Base-by-base conservation (phyloP, 2,888 invertebrate genomes). In the Sipha maydis region DNA sequence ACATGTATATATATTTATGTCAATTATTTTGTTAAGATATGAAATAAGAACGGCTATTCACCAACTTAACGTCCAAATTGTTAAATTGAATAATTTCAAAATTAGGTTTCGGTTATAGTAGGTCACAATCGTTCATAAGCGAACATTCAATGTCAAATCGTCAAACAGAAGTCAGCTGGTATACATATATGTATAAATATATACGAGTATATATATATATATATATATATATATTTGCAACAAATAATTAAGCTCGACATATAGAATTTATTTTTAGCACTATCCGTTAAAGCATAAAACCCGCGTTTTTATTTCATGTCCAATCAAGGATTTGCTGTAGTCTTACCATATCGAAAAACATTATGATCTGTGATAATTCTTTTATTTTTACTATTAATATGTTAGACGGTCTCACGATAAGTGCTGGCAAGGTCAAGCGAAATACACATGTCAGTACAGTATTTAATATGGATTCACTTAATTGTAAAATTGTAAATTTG, bases 251-350 rank as follows among this genome's bases (percentile, higher is more conserved):
- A 76, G 76, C 76, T 76, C 76, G 41, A 3, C n/a, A n/a, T n/a
- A 9, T n/a, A 48, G 76, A 76, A 76, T 41, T 82, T 48, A 21
- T 69, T 82, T 69, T 82, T 28, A 67, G 38, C 14, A 41, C 69
- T 69, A 48, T 69, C 28, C 69, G 41, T 41, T 73, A 48, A 38
- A 75, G 34, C 4, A 34, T n/a, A 38, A 73, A 54, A 83, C 54
- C 48, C 11, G 48, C 34, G 56, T 73, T 75, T 83, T 71, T 83
- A 38, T 75, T 83, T 38, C 56, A 75, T 38, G 73, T 75, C 83
- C 75, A 75, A 83, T 83, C 83, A 83, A 83, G 83, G 83, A 83
- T 83, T 83, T 56, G 73, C 56, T 83, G 83, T 56, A 75, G 75
- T 83, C 83, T 83, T 83, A 75, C 56, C 83, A 83, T 83, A 83